Evolutionary conservation across 2,113 vertebrate species (phyloP), one percentile per base, ranked within the genome.

Genomic region (Ciconia maguari): DNA sequence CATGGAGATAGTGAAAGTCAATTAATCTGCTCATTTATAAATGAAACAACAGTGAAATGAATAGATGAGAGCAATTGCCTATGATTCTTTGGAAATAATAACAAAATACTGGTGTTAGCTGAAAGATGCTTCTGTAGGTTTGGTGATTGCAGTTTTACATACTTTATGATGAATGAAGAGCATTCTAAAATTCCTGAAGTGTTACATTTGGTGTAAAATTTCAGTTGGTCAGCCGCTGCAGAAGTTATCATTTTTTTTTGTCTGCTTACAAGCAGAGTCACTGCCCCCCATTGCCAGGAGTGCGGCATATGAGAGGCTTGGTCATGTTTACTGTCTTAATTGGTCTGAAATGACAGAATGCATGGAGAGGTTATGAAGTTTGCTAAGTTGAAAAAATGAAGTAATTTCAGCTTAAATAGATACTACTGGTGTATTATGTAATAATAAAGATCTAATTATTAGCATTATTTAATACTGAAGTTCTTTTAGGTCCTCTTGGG

Each of bases 371-470:
- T 27, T 64, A 3, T 62, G 49, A 64, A 80, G 24, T 36, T 84
- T 65, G 78, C 51, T 61, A 24, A 58, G 54, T 12, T 85, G 48
- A 70, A 54, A 85, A 90, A 87, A 57, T 1, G 2, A 68, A 94
- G 51, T 76, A 27, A 76, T 90, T 94, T 97, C 79, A 87, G 77
- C 94, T 94, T 54, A 62, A 76, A 82, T 80, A 57, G 49, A 10
- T 96, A 77, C 57, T 29, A 52, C 25, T 70, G n/a, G 51, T 76
- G 54, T 81, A n/a, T 55, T 92, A 27, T 21, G 18, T 65, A 72
- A 57, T 88, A 82, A 54, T 13, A 83, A 88, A 92, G 16, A 32
- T 74, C 60, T n/a, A 54, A 70, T 66, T 86, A 54, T 90, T 80
- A 11, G 41, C 7, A 0, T 36, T 70, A 49, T 58, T 77, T 80